These are phyloP conservation scores for Nudaria mundana DNA, from an alignment of 2,888 invertebrate genomes.

Conservation along the genomic window DNA sequence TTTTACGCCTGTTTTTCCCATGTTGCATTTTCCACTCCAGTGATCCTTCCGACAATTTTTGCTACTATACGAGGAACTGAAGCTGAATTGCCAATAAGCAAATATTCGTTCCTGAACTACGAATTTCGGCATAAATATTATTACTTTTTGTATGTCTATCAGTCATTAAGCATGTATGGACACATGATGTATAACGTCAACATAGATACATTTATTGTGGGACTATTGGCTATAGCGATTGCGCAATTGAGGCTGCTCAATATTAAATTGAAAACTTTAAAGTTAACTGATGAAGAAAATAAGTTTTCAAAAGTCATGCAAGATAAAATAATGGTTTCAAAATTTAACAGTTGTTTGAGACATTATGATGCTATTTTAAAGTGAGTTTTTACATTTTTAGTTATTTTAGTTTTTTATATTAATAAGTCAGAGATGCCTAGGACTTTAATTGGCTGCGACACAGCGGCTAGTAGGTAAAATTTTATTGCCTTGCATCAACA, in stretches of 20 bases:
- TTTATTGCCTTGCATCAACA: too few relatives aligned
- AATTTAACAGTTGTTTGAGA: conserved; percentile 38
- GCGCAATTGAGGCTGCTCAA: conserved; percentile 51
- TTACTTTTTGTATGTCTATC: conserved; percentile 49
- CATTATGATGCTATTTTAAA: conserved; percentile 51
- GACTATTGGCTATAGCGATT: conserved; percentile 48
- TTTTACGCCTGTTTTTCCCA: conserved; percentile 38
- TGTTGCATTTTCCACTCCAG: conserved; percentile 39
- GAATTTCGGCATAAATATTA: conserved; percentile 46
- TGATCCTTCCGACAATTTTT: conserved; percentile 42
- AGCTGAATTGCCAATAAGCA: conserved; percentile 55
- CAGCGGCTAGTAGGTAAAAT: too few relatives aligned
- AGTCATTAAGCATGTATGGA: conserved; percentile 55
- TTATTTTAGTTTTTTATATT: not conserved
- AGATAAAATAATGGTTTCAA: conserved; percentile 23
- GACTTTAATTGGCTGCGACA: too few relatives aligned
- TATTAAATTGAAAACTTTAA: conserved; percentile 42
- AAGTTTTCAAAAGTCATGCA: conserved; percentile 11
- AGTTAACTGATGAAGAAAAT: conserved; percentile 24
- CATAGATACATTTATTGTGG: conserved; percentile 55
- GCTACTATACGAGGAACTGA: conserved; percentile 39
- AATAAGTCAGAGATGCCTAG: too few relatives aligned
- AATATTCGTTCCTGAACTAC: conserved; percentile 60
- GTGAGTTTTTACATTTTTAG: conserved; percentile 33
- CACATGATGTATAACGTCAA: conserved; percentile 63